phyloP scores from a whole-genome alignment of 1,140 invertebrate species.

The Hesperophylax magnus region DNA sequence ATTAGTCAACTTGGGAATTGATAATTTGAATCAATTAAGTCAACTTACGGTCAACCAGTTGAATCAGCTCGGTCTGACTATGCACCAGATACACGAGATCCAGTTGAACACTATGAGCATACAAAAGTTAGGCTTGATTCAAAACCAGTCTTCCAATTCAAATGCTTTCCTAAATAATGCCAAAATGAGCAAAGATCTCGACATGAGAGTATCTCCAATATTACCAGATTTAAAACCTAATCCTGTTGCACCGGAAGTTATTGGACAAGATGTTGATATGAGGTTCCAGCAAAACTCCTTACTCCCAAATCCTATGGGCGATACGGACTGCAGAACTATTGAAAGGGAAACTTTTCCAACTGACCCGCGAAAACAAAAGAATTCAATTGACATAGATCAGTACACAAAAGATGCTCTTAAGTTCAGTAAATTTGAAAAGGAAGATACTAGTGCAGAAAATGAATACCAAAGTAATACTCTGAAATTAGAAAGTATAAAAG shows the following conservation, averaged over 20 bases:
- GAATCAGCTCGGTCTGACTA: conserved; percentile 72
- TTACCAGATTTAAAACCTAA: conserved; percentile 59
- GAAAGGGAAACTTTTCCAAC: conserved; percentile 44
- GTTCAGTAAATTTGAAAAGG: conserved; percentile 67
- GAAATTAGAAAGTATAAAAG: conserved; percentile 59
- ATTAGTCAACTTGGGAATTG: conserved; percentile 72
- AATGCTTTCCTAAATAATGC: conserved; percentile 44
- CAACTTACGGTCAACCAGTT: conserved; percentile 73
- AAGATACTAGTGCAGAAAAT: conserved; percentile 61
- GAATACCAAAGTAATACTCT: conserved; percentile 22
- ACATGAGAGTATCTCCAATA: conserved; percentile 66
- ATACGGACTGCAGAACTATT: conserved; percentile 59
- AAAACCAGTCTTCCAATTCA: conserved; percentile 55
- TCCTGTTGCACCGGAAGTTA: conserved; percentile 55
- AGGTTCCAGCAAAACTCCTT: conserved; percentile 64
- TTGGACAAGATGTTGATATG: conserved; percentile 71
- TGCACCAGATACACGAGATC: conserved; percentile 74
- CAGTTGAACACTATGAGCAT: conserved; percentile 73
- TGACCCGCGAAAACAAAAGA: conserved; percentile 61
- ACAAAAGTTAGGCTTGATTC: conserved; percentile 70
- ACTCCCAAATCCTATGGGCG: conserved; percentile 44
- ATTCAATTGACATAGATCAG: conserved; percentile 69
- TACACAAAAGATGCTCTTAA: conserved; percentile 71
- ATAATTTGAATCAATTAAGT: conserved; percentile 72
- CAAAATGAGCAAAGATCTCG: conserved; percentile 63